Evolutionary conservation across 2,113 vertebrate species (phyloP), one percentile per base, ranked within the genome.

Genomic region (Heterotis niloticus): DNA sequence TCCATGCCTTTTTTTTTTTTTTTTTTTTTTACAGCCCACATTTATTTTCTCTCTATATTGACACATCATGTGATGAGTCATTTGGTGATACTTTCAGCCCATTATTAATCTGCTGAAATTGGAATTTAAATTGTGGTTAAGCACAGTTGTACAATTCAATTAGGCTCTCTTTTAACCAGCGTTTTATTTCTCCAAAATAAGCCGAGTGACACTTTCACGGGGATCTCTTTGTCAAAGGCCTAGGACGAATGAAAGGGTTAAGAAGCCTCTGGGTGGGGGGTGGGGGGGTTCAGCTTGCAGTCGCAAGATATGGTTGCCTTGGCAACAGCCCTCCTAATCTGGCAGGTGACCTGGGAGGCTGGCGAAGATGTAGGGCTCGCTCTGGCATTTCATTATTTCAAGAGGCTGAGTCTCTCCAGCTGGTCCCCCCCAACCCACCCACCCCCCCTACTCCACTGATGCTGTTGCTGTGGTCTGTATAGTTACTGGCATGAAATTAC

Each of bases 321-420:
- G 94, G 95, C 92, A 95, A 96, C 94, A 88, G 93, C 91, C 94
- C 93, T 94, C 92, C 93, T 94, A 95, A 94, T 96, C 94, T 93
- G 91, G 92, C 92, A 93, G 94, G 94, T 96, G 95, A 96, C 95
- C 94, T 94, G 93, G 93, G 93, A 95, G 93, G 93, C 92, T 91
- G 92, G 90, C 89, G 92, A 92, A 91, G 90, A 91, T 91, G 91
- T 91, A 91, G 92, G 88, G 89, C 85, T 91, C 87, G 91, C 90
- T 91, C 91, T 93, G 93, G 92, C 93, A 93, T 94, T 94, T 95
- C 90, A 91, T 94, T 93, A 92, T 93, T 93, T 88, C 85, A 89
- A 90, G 91, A 92, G 90, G 89, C 91, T 75, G 10, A 13, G 75
- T 57, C 34, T 73, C 54, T 79, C 68, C 59, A 79, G 78, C 78